Evolutionary conservation across 2,113 vertebrate genomes (phyloP), one percentile per base, ranked within the genome.

Genomic region (Todiramphus saurophagus): DNA sequence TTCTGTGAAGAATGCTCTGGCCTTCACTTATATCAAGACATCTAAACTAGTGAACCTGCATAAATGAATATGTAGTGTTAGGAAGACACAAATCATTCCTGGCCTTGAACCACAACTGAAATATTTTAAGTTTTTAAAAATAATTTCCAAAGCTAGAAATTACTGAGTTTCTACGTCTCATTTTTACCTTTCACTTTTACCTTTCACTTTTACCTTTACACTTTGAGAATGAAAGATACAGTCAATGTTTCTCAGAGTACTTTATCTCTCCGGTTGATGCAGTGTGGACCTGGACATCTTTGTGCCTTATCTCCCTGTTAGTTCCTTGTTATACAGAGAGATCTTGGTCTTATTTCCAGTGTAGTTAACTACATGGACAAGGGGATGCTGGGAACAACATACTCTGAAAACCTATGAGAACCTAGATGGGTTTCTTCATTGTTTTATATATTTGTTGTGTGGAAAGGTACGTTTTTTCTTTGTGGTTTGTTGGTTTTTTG

Each of bases 1-100:
- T 51, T 74, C 60, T 90, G 12, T 86, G 88, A 94, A 81, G 88
- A 60, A 80, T 78, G 53, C 31, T 75, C 56, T 90, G 43, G 73
- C 85, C 74, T 88, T 86, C 51, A 9, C 37, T 93, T 90, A 19
- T 13, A 16, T 39, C 4, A 9, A 77, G 58, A 93, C 50, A 90
- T 16, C 16, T 62, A 70, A 90, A 67, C n/a, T 41, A 27, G 37
- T 43, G 63, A 80, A 85, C 31, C n/a, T 87, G 44, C 17, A 24
- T 9, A 41, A 74, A 91, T 50, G 56, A 62, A 76, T 82, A 39
- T 1, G 4, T 35, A 43, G 50, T 50, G 7, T 31, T 85, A 53
- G 62, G 27, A 66, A 58, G 37, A 51, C 28, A 70, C 13, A 77
- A 93, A 94, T 85, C 15, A 50, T 72, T 85, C 37, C 60, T 55